A percentile compares a stretch with the other conserved stretches of the same genome.
Conservation (phyloP, 2,797 vertebrate species). For the Hydrocynus forskahlii region DNA sequence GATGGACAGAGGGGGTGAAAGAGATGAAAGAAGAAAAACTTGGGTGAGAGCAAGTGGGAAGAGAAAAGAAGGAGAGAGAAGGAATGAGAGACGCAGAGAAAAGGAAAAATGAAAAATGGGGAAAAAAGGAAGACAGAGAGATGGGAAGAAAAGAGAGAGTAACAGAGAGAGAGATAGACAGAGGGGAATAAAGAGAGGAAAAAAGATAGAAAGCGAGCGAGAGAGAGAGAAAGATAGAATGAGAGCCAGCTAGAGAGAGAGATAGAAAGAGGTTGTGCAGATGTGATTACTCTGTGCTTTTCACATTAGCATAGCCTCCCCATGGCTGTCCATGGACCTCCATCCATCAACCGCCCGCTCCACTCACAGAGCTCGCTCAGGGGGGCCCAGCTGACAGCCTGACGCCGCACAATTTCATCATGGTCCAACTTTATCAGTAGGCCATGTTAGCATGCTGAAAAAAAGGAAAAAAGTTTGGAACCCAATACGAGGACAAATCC, state of each 20-base stretch:
- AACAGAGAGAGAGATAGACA: background rate
- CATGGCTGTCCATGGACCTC: slow-evolving; percentile 32
- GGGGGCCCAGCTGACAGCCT: slow-evolving; percentile 41
- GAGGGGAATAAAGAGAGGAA: background rate
- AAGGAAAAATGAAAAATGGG: background rate
- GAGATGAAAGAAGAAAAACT: background rate
- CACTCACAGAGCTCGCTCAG: slow-evolving; percentile 35
- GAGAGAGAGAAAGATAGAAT: background rate
- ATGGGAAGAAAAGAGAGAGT: background rate
- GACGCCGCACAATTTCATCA: slow-evolving; percentile 45
- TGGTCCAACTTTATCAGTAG: slow-evolving; percentile 49
- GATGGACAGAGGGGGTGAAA: too few species aligned
- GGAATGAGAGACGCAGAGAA: background rate
- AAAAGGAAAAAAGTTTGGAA: slow-evolving; percentile 35
- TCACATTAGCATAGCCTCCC: slow-evolving; percentile 53
- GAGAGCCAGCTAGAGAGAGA: slow-evolving; percentile 50
- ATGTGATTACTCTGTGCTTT: slow-evolving; percentile 58
- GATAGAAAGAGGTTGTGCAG: slow-evolving; percentile 32
- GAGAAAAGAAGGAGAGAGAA: background rate
- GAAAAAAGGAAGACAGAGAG: background rate
- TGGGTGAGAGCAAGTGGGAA: background rate
- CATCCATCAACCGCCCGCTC: slow-evolving; percentile 51
- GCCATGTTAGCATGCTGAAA: slow-evolving; percentile 28
- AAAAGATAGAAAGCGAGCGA: background rate
- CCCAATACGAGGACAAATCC: slow-evolving; percentile 13